These are phyloP conservation scores for Hemicrepidius hirtus DNA, from an alignment of 2,888 invertebrate species.

Conservation along the genomic window DNA sequence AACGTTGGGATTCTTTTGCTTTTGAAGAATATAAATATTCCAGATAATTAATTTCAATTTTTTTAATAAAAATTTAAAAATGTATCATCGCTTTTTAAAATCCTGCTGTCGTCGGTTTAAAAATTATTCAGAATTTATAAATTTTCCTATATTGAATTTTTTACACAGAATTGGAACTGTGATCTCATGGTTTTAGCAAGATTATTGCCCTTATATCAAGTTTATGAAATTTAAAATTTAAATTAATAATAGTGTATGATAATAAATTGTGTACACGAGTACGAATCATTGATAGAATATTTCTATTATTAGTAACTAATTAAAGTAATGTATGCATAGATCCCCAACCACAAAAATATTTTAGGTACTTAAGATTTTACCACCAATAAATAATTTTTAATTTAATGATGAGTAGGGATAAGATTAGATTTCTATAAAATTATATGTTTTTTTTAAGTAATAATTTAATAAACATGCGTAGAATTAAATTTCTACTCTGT, in stretches of 20 bases:
- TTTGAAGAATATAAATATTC: neutral
- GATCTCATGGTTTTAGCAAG: neutral
- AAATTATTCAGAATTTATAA: neutral
- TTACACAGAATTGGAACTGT: neutral
- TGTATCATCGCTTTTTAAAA: neutral
- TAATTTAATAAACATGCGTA: no score
- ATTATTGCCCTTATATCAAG: neutral
- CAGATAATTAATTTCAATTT: neutral
- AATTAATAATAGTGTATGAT: neutral
- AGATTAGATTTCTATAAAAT: no score
- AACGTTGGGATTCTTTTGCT: neutral
- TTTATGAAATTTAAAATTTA: neutral
- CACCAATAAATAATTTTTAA: no score
- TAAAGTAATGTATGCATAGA: neutral
- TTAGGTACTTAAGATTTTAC: no score
- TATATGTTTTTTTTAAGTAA: no score
- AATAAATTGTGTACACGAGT: neutral
- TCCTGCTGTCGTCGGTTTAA: no score
- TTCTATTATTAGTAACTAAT: neutral
- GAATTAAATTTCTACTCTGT: no score
- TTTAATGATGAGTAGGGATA: no score
- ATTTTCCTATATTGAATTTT: neutral
- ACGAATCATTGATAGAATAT: neutral
- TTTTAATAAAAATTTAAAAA: neutral
- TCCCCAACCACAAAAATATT: no score